Conservation (phyloP, 2,888 invertebrate genomes). For the Stegophylla sp. region DNA sequence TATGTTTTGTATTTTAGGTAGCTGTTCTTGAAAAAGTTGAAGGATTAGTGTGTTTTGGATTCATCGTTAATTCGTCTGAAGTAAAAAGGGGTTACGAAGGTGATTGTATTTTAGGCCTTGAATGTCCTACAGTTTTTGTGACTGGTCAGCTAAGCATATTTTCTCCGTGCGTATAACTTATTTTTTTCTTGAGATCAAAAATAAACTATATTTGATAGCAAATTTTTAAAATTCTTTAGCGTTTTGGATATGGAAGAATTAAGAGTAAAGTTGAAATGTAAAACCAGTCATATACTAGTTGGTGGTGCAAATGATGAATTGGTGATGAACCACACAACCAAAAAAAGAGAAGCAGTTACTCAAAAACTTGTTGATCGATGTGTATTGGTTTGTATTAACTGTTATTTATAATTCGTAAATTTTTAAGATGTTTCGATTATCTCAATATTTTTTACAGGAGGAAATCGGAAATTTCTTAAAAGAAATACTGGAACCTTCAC, state of each 20-base stretch:
- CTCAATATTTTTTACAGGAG: conserved; percentile 66
- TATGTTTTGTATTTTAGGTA: conserved; percentile 66
- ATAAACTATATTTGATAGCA: neutral
- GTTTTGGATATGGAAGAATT: conserved; percentile 80
- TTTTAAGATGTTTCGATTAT: neutral
- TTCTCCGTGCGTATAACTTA: conserved; percentile 66
- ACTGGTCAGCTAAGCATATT: conserved; percentile 78
- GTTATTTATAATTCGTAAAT: neutral
- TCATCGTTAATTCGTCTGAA: conserved; percentile 76
- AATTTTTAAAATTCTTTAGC: conserved; percentile 65
- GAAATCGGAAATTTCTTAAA: conserved; percentile 74
- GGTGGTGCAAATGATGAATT: conserved; percentile 81
- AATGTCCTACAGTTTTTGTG: conserved; percentile 78
- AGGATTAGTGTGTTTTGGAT: conserved; percentile 79
- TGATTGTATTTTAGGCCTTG: conserved; percentile 76
- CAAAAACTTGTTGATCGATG: conserved; percentile 81
- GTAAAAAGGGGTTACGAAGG: conserved; percentile 79
- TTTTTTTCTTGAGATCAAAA: conserved; percentile 24
- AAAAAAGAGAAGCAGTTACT: conserved; percentile 77
- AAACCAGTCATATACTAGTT: conserved; percentile 78
- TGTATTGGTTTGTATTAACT: conserved; percentile 69
- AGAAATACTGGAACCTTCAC: conserved; percentile 68
- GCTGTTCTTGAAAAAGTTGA: conserved; percentile 76
- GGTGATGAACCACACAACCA: conserved; percentile 74
- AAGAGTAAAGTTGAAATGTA: conserved; percentile 77